Evolutionary conservation across 2,113 vertebrate species (phyloP), one percentile per base, ranked within the genome.

Genomic region (Nyctibius bracteatus): DNA sequence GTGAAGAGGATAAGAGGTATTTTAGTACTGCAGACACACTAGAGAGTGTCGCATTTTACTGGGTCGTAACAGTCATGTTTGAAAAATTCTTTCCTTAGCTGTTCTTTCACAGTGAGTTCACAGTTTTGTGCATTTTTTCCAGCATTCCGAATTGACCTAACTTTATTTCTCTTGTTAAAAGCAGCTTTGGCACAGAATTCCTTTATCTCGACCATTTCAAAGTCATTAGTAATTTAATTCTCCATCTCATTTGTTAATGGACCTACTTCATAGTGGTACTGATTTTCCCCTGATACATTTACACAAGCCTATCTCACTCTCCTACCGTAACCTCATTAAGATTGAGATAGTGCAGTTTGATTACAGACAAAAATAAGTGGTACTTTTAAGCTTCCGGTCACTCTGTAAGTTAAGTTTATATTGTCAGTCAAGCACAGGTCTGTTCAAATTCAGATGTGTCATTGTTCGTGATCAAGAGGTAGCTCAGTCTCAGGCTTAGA

Each of bases 181-280:
- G 30, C 39, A 82, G 24, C 23, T 90, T 88, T 88, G 84, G 61
- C 74, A 90, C 12, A 66, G 44, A 88, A 77, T 82, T 90, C 90
- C 74, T 92, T 92, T 96, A 90, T 86, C 81, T 94, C 83, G 91
- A 61, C 77, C 65, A 75, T 95, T 95, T 96, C 73, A 72, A 87
- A 93, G 59, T 90, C 87, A 70, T 93, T 90, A 94, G 90, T 77
- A 95, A 86, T 92, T 93, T 88, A 92, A 88, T 90, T 95, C 81
- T 92, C n/a, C 37, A 47, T 73, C 82, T 90, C 85, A 85, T 91
- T 92, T 96, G 85, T 92, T 95, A 93, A 96, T 96, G 92, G 81
- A 92, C 21, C 41, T 87, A 39, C 66, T 94, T 91, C 79, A 57
- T 63, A 49, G 22, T 41, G 13, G 47, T 78, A 86, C 86, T 55